These are phyloP conservation scores for Loriculus beryllinus DNA, from an alignment of 2,797 vertebrate species.

Conservation along the genomic window DNA sequence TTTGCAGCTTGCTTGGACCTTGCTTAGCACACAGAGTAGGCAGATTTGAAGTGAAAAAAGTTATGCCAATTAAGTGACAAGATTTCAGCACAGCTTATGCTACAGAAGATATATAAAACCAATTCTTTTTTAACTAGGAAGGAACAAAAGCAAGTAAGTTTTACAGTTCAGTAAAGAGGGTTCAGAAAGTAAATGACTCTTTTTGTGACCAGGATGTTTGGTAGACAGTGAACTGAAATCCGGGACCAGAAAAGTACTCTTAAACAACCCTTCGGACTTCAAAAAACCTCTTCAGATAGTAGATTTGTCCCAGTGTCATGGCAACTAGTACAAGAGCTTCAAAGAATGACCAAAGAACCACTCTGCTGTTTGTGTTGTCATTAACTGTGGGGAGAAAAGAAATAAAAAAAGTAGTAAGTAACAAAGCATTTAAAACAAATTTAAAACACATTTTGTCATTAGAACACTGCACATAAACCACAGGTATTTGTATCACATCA, in stretches of 20 bases:
- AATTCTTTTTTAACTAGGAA: conserved; percentile 66
- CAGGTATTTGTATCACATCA: rapidly evolving
- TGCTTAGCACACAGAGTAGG: conserved; percentile 46
- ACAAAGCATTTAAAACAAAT: neutral
- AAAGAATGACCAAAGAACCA: conserved; percentile 99
- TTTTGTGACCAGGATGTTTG: conserved; percentile 76
- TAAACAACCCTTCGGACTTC: conserved; percentile 98
- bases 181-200: conserved; percentile 70
- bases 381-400: conserved; percentile 82
- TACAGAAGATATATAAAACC: conserved; percentile 67
- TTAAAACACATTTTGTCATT: neutral
- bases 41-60: conserved; percentile 54
- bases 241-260: conserved; percentile 64
- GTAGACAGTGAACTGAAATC: conserved; percentile 74
- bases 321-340: conserved; percentile 97
- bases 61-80: conserved; percentile 59
- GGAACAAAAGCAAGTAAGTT: conserved; percentile 65
- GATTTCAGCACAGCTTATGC: conserved; percentile 62
- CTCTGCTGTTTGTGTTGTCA: conserved; percentile 99
- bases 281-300: conserved; percentile 99
- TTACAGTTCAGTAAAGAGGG: conserved; percentile 74
- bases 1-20: conserved; percentile 51
- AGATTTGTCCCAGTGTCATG: conserved; percentile 99
- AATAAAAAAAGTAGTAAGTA: neutral
- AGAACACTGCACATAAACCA: neutral